Evolutionary conservation across 2,113 vertebrate species (phyloP).

Genomic region (Helogale parvula): DNA sequence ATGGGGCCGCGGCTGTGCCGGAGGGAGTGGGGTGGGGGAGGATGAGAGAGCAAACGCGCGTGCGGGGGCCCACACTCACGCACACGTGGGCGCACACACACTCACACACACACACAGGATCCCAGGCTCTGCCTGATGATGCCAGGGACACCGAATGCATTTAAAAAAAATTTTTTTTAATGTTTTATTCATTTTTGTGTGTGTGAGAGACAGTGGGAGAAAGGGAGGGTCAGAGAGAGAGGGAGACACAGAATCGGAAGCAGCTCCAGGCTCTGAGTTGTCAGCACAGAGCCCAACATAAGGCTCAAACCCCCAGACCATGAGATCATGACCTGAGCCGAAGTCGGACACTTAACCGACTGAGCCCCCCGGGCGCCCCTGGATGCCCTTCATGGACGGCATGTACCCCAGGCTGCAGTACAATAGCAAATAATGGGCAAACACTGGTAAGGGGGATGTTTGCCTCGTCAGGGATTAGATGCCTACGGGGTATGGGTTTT

Average conservation of each 20-base stretch:
- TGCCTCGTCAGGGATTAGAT: neutral
- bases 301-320: too few relatives aligned
- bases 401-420: fast-evolving
- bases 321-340: too few relatives aligned
- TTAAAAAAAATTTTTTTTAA: too few relatives aligned
- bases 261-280: too few relatives aligned
- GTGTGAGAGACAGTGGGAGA: too few relatives aligned
- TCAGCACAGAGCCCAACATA: too few relatives aligned
- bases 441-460: neutral
- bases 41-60: fast-evolving
- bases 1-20: neutral
- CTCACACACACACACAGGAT: fast-evolving
- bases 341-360: too few relatives aligned
- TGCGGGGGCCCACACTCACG: fast-evolving
- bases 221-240: too few relatives aligned
- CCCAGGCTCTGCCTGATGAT: fast-evolving
- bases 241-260: too few relatives aligned
- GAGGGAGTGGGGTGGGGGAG: neutral
- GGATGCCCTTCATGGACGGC: fast-evolving
- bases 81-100: too few relatives aligned
- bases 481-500: fast-evolving
- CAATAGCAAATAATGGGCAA: neutral
- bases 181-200: too few relatives aligned
- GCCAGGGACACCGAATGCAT: neutral
- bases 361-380: too few relatives aligned